Percentiles rank a stretch among this genome's conserved stretches.
Conservation (phyloP, 2,797 vertebrate species). For the Pachyuromys duprasi region DNA sequence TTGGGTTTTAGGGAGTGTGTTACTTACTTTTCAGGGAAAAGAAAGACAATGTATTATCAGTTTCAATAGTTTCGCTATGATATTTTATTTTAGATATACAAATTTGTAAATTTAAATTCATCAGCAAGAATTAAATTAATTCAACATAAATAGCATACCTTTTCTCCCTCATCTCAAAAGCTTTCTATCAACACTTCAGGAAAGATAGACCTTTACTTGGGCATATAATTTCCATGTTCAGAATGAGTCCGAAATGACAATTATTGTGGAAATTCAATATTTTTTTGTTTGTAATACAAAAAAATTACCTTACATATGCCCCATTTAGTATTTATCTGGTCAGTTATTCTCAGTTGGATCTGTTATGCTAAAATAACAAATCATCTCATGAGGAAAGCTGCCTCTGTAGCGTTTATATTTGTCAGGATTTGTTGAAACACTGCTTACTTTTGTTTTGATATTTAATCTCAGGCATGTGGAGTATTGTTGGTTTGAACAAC, state of each 20-base stretch:
- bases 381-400: constrained; percentile 21
- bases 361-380: constrained; percentile 65
- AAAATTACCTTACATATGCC: constrained; percentile 36
- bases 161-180: not conserved
- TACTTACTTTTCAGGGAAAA: not conserved
- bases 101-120: not conserved
- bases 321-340: constrained; percentile 41
- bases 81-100: not conserved
- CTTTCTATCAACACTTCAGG: constrained; percentile 30
- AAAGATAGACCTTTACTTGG: not conserved
- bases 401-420: constrained; percentile 52
- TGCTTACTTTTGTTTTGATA: constrained; percentile 57
- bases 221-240: constrained; percentile 18
- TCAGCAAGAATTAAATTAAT: not conserved
- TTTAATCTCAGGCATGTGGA: constrained; percentile 58
- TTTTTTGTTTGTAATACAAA: not conserved
- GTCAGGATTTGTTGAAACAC: constrained; percentile 60
- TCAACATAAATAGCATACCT: not conserved
- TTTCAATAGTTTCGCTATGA: constrained; percentile 14
- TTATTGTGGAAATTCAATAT: not conserved
- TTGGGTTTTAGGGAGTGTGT: not conserved
- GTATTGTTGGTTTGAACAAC: constrained; percentile 57
- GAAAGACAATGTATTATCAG: not conserved
- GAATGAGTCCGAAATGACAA: constrained; percentile 4
- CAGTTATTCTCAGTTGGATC: constrained; percentile 41